These are phyloP conservation scores for Ptychoptera albimana DNA, from an alignment of 2,888 invertebrate species.

Conservation along the genomic window DNA sequence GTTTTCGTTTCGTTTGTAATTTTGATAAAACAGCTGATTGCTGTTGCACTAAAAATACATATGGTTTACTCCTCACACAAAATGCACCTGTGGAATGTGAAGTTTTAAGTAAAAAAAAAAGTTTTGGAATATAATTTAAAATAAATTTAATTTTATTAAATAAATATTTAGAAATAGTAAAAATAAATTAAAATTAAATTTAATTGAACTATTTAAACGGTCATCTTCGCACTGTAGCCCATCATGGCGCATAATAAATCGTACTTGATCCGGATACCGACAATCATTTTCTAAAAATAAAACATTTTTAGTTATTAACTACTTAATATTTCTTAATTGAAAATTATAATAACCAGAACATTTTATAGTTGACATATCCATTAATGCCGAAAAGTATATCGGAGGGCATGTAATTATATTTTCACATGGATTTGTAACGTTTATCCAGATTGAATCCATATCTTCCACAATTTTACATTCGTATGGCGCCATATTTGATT, in stretches of 20 bases:
- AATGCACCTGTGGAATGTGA: too few species aligned
- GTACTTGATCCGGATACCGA: slow-evolving; percentile 46
- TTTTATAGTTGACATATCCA: slow-evolving; percentile 33
- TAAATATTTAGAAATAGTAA: too few species aligned
- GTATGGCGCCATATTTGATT: slow-evolving; percentile 29
- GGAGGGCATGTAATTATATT: slow-evolving; percentile 35
- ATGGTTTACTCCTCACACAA: too few species aligned
- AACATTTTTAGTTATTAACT: not conserved
- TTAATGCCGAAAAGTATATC: slow-evolving; percentile 35
- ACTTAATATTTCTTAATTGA: slow-evolving; percentile 1
- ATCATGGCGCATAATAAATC: slow-evolving; percentile 34
- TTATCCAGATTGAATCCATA: slow-evolving; percentile 31
- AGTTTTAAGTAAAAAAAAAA: too few species aligned
- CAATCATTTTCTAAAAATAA: slow-evolving; percentile 43
- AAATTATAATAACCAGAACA: slow-evolving; percentile 37
- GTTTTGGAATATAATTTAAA: too few species aligned
- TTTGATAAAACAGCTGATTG: too few species aligned
- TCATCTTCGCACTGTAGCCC: slow-evolving; percentile 30
- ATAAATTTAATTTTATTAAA: too few species aligned
- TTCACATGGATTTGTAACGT: slow-evolving; percentile 34
- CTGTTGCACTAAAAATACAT: too few species aligned
- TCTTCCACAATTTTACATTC: slow-evolving; percentile 34
- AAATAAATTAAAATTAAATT: too few species aligned
- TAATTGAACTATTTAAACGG: too few species aligned
- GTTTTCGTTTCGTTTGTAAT: too few species aligned